Evolutionary conservation across 2,797 vertebrate genomes (phyloP), one percentile per base, ranked within the genome.

Genomic region (Ataeniobius toweri): DNA sequence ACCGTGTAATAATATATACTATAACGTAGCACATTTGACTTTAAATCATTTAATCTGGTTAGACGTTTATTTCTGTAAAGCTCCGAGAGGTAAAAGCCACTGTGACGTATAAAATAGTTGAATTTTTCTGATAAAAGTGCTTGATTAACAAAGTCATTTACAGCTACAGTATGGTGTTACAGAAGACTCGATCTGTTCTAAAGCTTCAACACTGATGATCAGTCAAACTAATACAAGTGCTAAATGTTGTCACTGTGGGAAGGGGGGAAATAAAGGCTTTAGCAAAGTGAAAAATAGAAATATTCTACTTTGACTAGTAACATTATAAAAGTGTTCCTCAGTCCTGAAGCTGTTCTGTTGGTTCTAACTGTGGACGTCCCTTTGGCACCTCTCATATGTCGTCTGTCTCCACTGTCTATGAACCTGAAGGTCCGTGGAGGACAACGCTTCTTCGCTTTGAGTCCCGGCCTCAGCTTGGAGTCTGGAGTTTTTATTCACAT

Each of bases 241-340:
- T 91, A 88, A 81, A 65, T 86, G 55, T 26, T 86, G 76, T 88
- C 71, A 88, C 83, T 92, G 89, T 83, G 84, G 84, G 88, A 82
- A 84, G 85, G 85, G 95, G 95, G 96, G 96, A 94, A 96, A 95
- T 96, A 96, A 96, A 89, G 86, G 94, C 95, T 94, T 96, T 95
- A 94, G 95, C 94, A 95, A 96, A 94, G 95, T 97, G 95, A 96
- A 97, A 97, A 97, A 96, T 96, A 97, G 94, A 97, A 96, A 96
- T 95, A 88, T 85, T 96, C 92, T 95, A 95, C 92, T 90, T 80
- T 92, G 86, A 91, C 90, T 93, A 93, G 78, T 85, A 82, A 83
- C 83, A 91, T 84, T 89, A 86, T 80, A 94, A 91, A 94, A 94
- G 94, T 77, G 22, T 94, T 95, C 95, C 92, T 92, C 90, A 90